These are phyloP conservation scores for Sebastes fasciatus DNA, from an alignment of 2,113 vertebrate genomes.

Conservation along the genomic window DNA sequence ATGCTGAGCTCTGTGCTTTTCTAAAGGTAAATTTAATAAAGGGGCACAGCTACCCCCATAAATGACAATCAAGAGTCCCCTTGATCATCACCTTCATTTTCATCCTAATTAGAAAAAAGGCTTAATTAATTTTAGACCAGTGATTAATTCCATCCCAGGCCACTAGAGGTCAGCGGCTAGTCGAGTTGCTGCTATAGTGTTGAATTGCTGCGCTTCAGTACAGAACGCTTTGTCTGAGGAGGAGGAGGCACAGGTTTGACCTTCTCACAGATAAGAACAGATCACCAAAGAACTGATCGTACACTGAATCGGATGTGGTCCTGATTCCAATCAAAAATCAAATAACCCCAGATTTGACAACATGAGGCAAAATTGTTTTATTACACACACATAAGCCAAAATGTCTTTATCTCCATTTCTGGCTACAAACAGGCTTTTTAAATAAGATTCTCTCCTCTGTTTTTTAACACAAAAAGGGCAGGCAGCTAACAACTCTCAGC, in stretches of 20 bases:
- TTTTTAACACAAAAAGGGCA: slow-evolving; percentile 31
- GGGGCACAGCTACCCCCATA: background rate
- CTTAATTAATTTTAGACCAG: slow-evolving; percentile 49
- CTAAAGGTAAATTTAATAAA: background rate
- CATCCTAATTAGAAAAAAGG: slow-evolving; percentile 44
- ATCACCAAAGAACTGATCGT: slow-evolving; percentile 1
- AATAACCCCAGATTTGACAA: background rate
- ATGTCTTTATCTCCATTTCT: background rate
- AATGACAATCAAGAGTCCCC: slow-evolving; percentile 32
- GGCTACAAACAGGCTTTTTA: background rate
- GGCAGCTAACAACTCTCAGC: slow-evolving; percentile 5
- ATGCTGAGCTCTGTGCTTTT: background rate
- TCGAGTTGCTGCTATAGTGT: slow-evolving; percentile 29
- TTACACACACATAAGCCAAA: background rate
- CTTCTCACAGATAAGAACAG: slow-evolving; percentile 39
- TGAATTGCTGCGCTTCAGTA: slow-evolving; percentile 12
- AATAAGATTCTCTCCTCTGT: background rate
- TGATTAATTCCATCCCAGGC: slow-evolving; percentile 48
- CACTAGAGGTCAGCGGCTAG: slow-evolving; percentile 84
- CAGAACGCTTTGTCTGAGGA: slow-evolving; percentile 48
- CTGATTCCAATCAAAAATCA: background rate
- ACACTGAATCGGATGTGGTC: background rate
- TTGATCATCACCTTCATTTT: slow-evolving; percentile 49
- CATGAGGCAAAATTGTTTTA: background rate
- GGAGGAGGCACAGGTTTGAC: slow-evolving; percentile 32